phyloP scores from a whole-genome alignment of 2,113 vertebrate genomes.

The Neofelis nebulosa region DNA sequence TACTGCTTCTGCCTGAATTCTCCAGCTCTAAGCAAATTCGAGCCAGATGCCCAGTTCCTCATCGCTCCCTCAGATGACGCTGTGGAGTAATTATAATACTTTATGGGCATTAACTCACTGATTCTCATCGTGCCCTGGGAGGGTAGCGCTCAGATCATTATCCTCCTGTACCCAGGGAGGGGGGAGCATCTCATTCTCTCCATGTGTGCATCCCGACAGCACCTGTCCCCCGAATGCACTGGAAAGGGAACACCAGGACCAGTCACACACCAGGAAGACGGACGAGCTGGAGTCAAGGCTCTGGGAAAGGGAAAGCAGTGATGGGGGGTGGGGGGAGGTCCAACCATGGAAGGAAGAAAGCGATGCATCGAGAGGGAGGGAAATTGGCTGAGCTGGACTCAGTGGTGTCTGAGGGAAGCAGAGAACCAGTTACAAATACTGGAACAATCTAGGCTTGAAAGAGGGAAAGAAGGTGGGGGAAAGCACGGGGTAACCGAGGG shows the following conservation, averaged over 20 bases:
- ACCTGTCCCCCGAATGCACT: conserved; percentile 68
- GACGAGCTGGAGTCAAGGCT: conserved; percentile 34
- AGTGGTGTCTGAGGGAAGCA: neutral
- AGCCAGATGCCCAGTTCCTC: conserved; percentile 81
- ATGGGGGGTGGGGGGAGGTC: neutral
- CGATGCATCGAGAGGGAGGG: neutral
- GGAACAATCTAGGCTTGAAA: neutral
- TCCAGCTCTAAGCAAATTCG: conserved; percentile 76
- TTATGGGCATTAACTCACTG: conserved; percentile 78
- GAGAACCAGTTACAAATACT: neutral
- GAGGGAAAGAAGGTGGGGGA: neutral
- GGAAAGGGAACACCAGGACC: neutral
- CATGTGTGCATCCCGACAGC: conserved; percentile 50
- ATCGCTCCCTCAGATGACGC: conserved; percentile 76
- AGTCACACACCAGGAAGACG: neutral
- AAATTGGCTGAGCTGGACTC: neutral
- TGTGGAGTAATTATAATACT: conserved; percentile 80
- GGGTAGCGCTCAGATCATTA: conserved; percentile 74
- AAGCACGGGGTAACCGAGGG: neutral
- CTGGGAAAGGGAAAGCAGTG: neutral
- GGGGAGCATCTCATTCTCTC: conserved; percentile 43
- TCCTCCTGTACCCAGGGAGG: conserved; percentile 56
- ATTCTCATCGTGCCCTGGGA: conserved; percentile 75
- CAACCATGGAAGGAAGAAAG: neutral
- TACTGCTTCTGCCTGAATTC: conserved; percentile 62